Percentiles rank a stretch among this genome's conserved stretches.
Conservation (phyloP, 2,113 vertebrate species). For the Tenebrosternarchus preto region DNA sequence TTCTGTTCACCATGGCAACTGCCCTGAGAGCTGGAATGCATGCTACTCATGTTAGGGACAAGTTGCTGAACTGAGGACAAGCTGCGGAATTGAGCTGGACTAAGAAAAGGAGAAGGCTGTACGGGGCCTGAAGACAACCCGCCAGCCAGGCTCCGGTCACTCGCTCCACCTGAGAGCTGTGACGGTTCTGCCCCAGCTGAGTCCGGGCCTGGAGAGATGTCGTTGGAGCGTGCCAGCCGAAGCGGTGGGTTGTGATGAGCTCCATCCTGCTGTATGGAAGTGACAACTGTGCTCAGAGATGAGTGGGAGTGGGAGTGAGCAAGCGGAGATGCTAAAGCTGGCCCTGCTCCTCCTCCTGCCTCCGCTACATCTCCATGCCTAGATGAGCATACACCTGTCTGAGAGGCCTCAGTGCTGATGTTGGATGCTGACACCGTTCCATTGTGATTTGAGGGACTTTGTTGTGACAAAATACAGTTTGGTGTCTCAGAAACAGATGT, state of each 20-base stretch:
- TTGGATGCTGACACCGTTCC: constrained; percentile 30
- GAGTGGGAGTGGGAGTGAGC: constrained; percentile 73
- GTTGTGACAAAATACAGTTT: constrained; percentile 56
- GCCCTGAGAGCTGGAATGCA: constrained; percentile 59
- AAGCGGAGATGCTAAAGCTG: constrained; percentile 43
- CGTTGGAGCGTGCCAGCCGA: constrained; percentile 5
- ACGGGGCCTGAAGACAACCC: background rate
- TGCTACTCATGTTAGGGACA: constrained; percentile 56
- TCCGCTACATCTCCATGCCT: constrained; percentile 8
- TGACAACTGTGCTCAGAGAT: constrained; percentile 38
- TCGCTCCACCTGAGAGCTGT: background rate
- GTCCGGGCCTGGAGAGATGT: constrained; percentile 4
- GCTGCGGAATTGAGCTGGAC: constrained; percentile 62
- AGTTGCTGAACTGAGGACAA: constrained; percentile 66
- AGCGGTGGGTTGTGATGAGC: background rate
- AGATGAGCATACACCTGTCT: background rate
- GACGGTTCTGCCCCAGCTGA: background rate
- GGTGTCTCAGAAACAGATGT: constrained; percentile 62
- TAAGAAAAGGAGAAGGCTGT: constrained; percentile 20
- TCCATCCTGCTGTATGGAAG: constrained; percentile 39
- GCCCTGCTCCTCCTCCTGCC: constrained; percentile 37
- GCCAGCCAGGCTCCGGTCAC: background rate
- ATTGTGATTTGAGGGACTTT: background rate
- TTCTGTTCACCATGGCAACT: constrained; percentile 56
- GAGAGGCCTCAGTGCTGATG: background rate